phyloP scores from a whole-genome alignment of 2,888 invertebrate species.

The Resseliella maxima region DNA sequence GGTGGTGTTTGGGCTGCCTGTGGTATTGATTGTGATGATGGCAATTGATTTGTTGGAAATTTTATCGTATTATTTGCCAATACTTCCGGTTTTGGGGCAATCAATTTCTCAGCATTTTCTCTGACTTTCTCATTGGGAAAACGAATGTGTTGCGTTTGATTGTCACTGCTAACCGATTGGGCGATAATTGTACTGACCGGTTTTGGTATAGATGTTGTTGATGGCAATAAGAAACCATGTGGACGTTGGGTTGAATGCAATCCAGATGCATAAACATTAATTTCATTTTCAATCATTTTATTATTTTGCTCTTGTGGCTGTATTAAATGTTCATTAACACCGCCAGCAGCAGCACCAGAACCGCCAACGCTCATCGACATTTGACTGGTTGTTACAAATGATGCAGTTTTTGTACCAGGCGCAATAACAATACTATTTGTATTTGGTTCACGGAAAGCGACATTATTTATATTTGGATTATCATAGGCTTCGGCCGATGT shows the following conservation, averaged over 20 bases:
- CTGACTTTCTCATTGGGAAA: conserved; percentile 39
- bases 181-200: neutral
- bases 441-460: conserved; percentile 8
- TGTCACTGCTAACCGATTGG: conserved; percentile 48
- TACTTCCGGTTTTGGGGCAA: conserved; percentile 48
- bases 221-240: conserved; percentile 55
- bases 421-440: conserved; percentile 19
- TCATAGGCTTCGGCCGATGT: conserved; percentile 29
- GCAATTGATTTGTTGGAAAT: conserved; percentile 60
- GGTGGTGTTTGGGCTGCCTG: neutral
- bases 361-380: too few relatives aligned
- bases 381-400: conserved; percentile 24
- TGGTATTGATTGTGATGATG: neutral
- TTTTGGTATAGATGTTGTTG: conserved; percentile 53
- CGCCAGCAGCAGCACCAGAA: too few relatives aligned
- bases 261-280: neutral
- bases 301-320: neutral
- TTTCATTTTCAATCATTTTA: neutral
- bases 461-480: neutral
- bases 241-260: conserved; percentile 22
- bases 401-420: neutral
- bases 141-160: conserved; percentile 58
- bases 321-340: neutral
- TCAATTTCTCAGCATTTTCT: conserved; percentile 15
- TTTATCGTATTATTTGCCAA: conserved; percentile 19